These are phyloP conservation scores for Sinhomidia bicolor DNA, from an alignment of 2,888 invertebrate species.

Conservation along the genomic window DNA sequence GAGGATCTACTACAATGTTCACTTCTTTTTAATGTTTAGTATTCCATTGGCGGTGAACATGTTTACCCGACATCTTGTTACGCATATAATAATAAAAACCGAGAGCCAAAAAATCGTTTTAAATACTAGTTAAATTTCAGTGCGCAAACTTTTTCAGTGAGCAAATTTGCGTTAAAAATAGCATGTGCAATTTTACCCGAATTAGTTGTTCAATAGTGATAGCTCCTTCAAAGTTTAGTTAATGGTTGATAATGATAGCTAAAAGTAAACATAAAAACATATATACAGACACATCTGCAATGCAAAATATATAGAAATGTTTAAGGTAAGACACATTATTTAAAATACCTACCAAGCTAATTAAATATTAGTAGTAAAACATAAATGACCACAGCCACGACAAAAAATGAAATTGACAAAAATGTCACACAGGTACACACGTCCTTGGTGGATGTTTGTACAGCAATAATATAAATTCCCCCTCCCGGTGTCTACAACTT, in stretches of 20 bases:
- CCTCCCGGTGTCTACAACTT: too few relatives aligned
- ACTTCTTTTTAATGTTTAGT: not conserved
- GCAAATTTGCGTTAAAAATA: not conserved
- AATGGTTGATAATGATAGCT: not conserved
- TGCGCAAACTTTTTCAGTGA: too few relatives aligned
- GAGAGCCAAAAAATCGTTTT: conserved; percentile 1
- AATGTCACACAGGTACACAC: too few relatives aligned
- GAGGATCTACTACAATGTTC: not conserved
- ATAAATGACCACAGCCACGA: too few relatives aligned
- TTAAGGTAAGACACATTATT: not conserved
- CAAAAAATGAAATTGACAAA: not conserved
- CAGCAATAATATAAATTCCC: not conserved
- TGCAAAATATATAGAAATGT: not conserved
- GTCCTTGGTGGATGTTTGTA: not conserved
- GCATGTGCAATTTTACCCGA: not conserved
- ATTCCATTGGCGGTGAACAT: conserved; percentile 38
- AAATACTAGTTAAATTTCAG: not conserved
- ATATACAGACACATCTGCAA: not conserved
- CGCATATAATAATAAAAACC: not conserved
- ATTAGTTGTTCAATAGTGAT: not conserved
- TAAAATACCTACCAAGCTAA: too few relatives aligned
- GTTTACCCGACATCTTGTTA: conserved; percentile 40
- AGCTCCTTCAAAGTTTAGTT: not conserved
- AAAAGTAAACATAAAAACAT: not conserved
- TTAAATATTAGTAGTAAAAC: too few relatives aligned